Evolutionary conservation across 2,888 invertebrate species (phyloP).

Genomic region (Drosophila anomelani): DNA sequence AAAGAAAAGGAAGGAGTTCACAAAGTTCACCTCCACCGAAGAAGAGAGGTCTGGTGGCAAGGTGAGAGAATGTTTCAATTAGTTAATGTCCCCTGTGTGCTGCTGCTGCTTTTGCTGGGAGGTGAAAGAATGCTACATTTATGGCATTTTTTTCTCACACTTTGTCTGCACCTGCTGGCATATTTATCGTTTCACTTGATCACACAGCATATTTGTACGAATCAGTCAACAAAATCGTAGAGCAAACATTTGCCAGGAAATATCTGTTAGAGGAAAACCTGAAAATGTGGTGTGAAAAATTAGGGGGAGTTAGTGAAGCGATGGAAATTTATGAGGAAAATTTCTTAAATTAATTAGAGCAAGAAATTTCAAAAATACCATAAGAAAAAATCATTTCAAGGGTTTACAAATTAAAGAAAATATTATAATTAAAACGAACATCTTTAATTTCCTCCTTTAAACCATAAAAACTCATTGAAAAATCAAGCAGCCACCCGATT

Average conservation of each 20-base stretch:
- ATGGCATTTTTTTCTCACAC: conserved; percentile 21
- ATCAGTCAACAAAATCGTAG: conserved; percentile 62
- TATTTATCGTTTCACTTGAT: conserved; percentile 27
- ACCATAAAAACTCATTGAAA: neutral
- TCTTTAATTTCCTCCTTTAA: too few species aligned
- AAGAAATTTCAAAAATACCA: neutral
- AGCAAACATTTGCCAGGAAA: conserved; percentile 65
- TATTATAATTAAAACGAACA: neutral
- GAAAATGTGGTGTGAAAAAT: conserved; percentile 60
- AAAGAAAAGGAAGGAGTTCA: conserved; percentile 39
- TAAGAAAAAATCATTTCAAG: neutral
- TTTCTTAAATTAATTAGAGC: conserved; percentile 47
- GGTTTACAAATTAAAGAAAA: neutral
- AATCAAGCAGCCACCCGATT: neutral
- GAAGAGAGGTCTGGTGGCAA: conserved; percentile 35
- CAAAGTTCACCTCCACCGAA: conserved; percentile 32
- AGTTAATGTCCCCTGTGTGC: conserved; percentile 32
- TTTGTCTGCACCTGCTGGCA: conserved; percentile 28
- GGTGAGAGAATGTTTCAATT: conserved; percentile 50
- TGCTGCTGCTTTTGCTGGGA: neutral
- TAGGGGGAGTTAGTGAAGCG: conserved; percentile 16
- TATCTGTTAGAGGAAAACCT: conserved; percentile 61
- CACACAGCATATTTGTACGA: conserved; percentile 14
- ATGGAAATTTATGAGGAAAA: conserved; percentile 47
- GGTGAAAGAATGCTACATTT: conserved; percentile 4